Evolutionary conservation across 2,888 invertebrate species (phyloP).

Genomic region (Drosophila meridionalis): DNA sequence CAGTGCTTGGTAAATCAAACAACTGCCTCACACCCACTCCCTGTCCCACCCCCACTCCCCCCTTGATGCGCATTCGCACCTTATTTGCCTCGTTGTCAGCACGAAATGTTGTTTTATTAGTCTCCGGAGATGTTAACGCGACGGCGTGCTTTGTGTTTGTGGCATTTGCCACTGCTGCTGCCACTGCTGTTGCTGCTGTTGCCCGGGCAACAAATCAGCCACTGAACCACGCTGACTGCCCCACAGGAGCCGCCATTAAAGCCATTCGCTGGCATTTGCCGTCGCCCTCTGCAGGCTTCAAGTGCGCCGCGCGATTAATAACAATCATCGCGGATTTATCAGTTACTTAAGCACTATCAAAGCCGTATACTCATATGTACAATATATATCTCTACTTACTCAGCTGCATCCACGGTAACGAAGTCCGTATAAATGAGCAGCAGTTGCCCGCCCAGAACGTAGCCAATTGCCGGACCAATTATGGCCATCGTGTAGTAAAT

Average conservation of each 20-base stretch:
- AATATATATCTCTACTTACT: slow-evolving; percentile 86
- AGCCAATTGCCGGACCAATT: slow-evolving; percentile 93
- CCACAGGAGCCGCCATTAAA: slow-evolving; percentile 47
- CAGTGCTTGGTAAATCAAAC: slow-evolving; percentile 56
- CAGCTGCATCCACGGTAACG: slow-evolving; percentile 87
- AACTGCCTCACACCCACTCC: slow-evolving; percentile 39
- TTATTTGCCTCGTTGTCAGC: slow-evolving; percentile 75
- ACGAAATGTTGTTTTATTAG: slow-evolving; percentile 82
- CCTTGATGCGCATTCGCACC: slow-evolving; percentile 59
- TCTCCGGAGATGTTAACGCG: slow-evolving; percentile 78
- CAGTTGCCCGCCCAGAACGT: slow-evolving; percentile 93
- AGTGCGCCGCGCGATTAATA: slow-evolving; percentile 63
- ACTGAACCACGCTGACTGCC: slow-evolving; percentile 17
- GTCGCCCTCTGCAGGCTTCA: slow-evolving; percentile 6
- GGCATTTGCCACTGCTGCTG: slow-evolving; percentile 40
- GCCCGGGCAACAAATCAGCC: slow-evolving; percentile 69
- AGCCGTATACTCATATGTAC: background rate
- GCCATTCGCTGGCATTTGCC: slow-evolving; percentile 42
- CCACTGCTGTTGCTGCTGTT: slow-evolving; percentile 38
- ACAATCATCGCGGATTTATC: slow-evolving; percentile 59
- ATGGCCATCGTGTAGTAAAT: slow-evolving; percentile 94
- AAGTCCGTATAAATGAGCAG: slow-evolving; percentile 92
- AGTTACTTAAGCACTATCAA: slow-evolving; percentile 29
- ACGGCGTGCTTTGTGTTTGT: slow-evolving; percentile 51
- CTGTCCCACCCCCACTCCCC: slow-evolving; percentile 4